Base-by-base conservation (phyloP, 1,140 invertebrate genomes). In the Sminthurinus signatus region DNA sequence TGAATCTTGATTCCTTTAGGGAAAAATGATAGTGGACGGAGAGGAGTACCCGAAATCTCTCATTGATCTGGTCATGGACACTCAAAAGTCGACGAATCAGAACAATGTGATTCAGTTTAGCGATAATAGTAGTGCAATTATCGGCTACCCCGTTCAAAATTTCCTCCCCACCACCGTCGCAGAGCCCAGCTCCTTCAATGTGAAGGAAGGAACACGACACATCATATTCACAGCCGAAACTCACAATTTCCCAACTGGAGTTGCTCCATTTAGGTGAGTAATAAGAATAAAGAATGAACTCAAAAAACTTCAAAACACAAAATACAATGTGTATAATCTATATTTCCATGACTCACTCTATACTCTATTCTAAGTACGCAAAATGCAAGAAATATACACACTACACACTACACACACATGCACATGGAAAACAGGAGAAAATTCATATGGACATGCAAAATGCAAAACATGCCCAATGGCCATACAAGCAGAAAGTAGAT, bases 211-310 rank as follows among this genome's bases (percentile, higher is more conserved):
- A 0, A 80, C 84, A n/a, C 86, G 87, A 5, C 91, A 99, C 78
- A 84, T 98, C n/a, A 94, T 96, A 73, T 98, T 98, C 72, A 98
- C 96, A 8, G 96, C 96, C 0, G 96, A 99, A 80, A 99, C 96
- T 0, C 96, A 99, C 76, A 98, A 99, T 75, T 98, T 98, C 81
- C 96, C 96, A 5, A 99, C 96, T 43, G 95, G 92, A 48, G 87
- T 91, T 48, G 87, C 89, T 5, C 90, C 90, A 0, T 93, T 93
- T 72, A 83, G 82, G 82, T 83, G n/a, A n/a, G n/a, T n/a, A n/a
- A n/a, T n/a, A n/a, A n/a, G n/a, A n/a, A n/a, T n/a, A n/a, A n/a
- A n/a, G n/a, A n/a, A n/a, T n/a, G n/a, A n/a, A n/a, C n/a, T n/a
- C n/a, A n/a, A n/a, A n/a, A n/a, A n/a, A n/a, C n/a, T n/a, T n/a